A percentile compares a stretch with the other conserved stretches of the same genome.
These are phyloP conservation scores for Oligia latruncula DNA, from an alignment of 2,888 invertebrate genomes.

Conservation along the genomic window DNA sequence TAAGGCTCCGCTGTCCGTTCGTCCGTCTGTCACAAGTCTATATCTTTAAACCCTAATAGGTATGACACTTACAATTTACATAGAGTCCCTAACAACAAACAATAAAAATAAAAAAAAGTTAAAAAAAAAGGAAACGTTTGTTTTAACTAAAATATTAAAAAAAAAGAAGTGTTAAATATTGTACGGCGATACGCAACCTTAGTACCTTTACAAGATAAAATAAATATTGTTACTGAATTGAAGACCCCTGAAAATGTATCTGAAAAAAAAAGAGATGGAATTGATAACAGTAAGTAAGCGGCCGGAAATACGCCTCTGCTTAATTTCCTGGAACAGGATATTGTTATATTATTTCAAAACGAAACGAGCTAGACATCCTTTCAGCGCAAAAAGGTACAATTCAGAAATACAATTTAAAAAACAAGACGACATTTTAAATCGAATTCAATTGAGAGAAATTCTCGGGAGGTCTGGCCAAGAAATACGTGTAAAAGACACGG, in stretches of 20 bases:
- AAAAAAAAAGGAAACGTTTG: too few species aligned
- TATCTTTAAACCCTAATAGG: neutral
- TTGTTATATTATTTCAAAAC: slow-evolving; percentile 56
- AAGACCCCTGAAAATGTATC: neutral
- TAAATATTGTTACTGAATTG: neutral
- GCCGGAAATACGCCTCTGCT: slow-evolving; percentile 52
- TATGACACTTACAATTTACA: neutral
- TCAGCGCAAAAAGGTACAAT: slow-evolving; percentile 33
- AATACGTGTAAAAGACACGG: slow-evolving; percentile 53
- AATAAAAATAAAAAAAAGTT: too few species aligned
- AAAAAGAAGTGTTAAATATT: too few species aligned
- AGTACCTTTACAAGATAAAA: neutral
- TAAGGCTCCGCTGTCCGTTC: neutral
- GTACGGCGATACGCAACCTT: too few species aligned
- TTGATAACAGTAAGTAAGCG: slow-evolving; percentile 39
- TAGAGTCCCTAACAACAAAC: too few species aligned
- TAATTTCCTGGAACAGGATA: slow-evolving; percentile 59
- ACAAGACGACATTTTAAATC: slow-evolving; percentile 46
- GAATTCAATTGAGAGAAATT: slow-evolving; percentile 57
- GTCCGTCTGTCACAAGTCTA: neutral
- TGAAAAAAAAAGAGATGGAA: slow-evolving; percentile 35
- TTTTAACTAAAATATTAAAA: too few species aligned
- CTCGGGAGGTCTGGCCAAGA: slow-evolving; percentile 34
- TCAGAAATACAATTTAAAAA: slow-evolving; percentile 46
- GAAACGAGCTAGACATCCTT: slow-evolving; percentile 31